A percentile compares a stretch with the other conserved stretches of the same genome.
Conservation (phyloP, 2,797 vertebrate species). For the Synanceia verrucosa region DNA sequence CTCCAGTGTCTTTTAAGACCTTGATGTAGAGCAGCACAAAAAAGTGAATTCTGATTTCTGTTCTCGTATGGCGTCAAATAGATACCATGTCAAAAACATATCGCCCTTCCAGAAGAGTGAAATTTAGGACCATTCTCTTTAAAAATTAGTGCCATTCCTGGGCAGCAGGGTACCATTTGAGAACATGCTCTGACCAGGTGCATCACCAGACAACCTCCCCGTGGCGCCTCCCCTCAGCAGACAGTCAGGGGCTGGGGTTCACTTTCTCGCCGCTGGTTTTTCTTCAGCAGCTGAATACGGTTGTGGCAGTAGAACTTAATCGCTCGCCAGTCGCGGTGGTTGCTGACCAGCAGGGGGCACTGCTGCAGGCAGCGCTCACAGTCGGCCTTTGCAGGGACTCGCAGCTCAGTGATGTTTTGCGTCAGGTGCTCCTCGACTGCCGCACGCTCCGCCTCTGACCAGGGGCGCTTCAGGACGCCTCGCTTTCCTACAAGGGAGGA, state of each 20-base stretch:
- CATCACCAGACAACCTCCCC: background rate
- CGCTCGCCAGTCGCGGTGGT: slow-evolving; percentile 85
- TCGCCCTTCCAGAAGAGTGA: slow-evolving; percentile 16
- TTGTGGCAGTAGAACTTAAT: slow-evolving; percentile 89
- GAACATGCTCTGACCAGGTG: slow-evolving; percentile 46
- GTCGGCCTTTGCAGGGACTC: slow-evolving; percentile 85
- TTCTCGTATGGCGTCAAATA: slow-evolving; percentile 24
- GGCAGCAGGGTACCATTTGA: slow-evolving; percentile 58
- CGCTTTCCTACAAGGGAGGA: slow-evolving; percentile 76
- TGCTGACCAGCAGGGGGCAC: slow-evolving; percentile 85
- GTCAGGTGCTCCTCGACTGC: slow-evolving; percentile 86
- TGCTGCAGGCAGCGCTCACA: slow-evolving; percentile 85
- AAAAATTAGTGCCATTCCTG: slow-evolving; percentile 48
- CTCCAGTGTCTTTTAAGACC: slow-evolving; percentile 59
- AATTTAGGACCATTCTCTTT: slow-evolving; percentile 44
- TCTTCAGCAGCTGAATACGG: slow-evolving; percentile 87
- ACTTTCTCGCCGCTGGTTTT: slow-evolving; percentile 80
- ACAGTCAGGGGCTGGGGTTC: slow-evolving; percentile 71
- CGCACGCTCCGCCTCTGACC: slow-evolving; percentile 84
- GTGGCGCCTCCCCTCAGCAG: slow-evolving; percentile 63
- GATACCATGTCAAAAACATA: slow-evolving; percentile 11
- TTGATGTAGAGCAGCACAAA: slow-evolving; percentile 42
- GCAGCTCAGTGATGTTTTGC: slow-evolving; percentile 83
- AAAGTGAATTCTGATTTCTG: slow-evolving; percentile 1
- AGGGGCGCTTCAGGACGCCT: slow-evolving; percentile 85